A percentile compares a stretch with the other conserved stretches of the same genome.
Evolutionary conservation across 2,888 invertebrate species (phyloP).

Genomic region (Daptonema setosum): DNA sequence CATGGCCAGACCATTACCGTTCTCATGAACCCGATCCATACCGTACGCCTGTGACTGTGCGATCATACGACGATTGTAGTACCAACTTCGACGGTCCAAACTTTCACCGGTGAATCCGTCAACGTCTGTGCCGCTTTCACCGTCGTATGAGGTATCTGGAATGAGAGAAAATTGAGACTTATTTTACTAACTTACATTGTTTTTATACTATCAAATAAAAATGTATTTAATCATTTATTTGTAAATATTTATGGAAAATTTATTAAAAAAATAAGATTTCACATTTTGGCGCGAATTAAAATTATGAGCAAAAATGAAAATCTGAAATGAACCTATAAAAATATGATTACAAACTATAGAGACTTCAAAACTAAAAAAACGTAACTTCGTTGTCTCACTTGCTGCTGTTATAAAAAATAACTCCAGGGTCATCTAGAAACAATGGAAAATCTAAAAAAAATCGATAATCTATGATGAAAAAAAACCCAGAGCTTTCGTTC

Average conservation of each 20-base stretch:
- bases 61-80: not conserved
- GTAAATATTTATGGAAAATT: not conserved
- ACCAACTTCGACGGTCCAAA: constrained; percentile 3
- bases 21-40: not conserved
- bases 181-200: not conserved
- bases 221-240: not conserved
- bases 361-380: too few relatives aligned
- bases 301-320: too few relatives aligned
- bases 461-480: too few relatives aligned
- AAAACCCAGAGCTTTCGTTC: too few relatives aligned
- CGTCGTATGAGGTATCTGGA: constrained; percentile 6
- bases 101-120: not conserved
- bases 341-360: too few relatives aligned
- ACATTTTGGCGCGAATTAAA: too few relatives aligned
- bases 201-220: not conserved
- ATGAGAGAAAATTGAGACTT: not conserved
- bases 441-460: too few relatives aligned
- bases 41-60: not conserved
- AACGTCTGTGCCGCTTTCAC: not conserved
- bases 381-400: too few relatives aligned
- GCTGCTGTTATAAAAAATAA: too few relatives aligned
- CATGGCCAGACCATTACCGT: not conserved
- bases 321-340: too few relatives aligned
- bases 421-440: too few relatives aligned
- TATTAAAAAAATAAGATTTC: not conserved